phyloP scores from a whole-genome alignment of 1,140 invertebrate species.

The Cherax destructor region DNA sequence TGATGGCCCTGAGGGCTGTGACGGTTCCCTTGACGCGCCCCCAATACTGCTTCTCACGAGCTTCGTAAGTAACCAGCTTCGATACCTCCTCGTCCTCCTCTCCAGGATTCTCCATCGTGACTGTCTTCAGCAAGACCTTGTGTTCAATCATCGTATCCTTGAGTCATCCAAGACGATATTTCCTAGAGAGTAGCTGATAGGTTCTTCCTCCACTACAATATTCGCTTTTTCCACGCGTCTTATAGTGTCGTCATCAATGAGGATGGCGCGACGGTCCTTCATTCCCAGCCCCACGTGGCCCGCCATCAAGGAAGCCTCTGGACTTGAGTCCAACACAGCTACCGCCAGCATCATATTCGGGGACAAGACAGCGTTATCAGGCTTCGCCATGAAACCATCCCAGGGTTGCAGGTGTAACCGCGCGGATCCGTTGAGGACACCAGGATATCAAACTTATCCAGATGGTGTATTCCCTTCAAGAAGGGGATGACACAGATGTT shows the following conservation, averaged over 20 bases:
- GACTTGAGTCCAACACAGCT: slow-evolving; percentile 4
- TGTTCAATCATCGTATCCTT: not conserved
- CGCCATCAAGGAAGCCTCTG: slow-evolving; percentile 16
- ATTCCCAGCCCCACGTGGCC: slow-evolving; percentile 37
- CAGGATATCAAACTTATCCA: slow-evolving; percentile 59
- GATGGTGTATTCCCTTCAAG: slow-evolving; percentile 12
- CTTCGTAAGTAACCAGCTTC: slow-evolving; percentile 35
- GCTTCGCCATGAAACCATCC: slow-evolving; percentile 66
- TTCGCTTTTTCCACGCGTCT: slow-evolving; percentile 33
- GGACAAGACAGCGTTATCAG: slow-evolving; percentile 43
- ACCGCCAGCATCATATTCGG: slow-evolving; percentile 57
- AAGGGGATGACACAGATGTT: slow-evolving; percentile 58
- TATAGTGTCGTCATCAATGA: slow-evolving; percentile 39
- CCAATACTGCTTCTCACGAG: slow-evolving; percentile 64
- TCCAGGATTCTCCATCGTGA: slow-evolving; percentile 41
- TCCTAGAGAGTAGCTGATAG: slow-evolving; percentile 50
- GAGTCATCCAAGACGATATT: slow-evolving; percentile 44
- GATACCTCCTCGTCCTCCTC: slow-evolving; percentile 33
- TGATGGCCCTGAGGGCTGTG: slow-evolving; percentile 48
- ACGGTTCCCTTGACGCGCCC: slow-evolving; percentile 64
- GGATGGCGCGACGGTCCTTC: slow-evolving; percentile 22
- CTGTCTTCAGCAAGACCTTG: slow-evolving; percentile 3
- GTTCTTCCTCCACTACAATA: slow-evolving; percentile 60
- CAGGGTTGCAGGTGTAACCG: slow-evolving; percentile 41
- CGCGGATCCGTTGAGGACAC: slow-evolving; percentile 65